These are phyloP conservation scores for Pachyseris speciosa DNA, from an alignment of 64 coral and sea anemone genomes.

Conservation along the genomic window DNA sequence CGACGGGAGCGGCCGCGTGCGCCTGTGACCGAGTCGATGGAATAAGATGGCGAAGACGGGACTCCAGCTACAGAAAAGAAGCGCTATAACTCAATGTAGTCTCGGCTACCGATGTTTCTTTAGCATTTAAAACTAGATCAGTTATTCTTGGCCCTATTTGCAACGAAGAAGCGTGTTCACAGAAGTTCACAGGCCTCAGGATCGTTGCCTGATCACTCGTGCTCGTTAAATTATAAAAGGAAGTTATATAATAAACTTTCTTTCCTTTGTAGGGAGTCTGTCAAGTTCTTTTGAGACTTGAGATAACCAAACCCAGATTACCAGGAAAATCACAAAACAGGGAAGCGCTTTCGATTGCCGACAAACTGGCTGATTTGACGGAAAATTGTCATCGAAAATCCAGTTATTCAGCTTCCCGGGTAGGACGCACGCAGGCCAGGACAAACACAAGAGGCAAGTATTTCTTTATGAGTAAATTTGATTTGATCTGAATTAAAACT, in stretches of 20 bases:
- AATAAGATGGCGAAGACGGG: too few species aligned
- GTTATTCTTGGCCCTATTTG: too few species aligned
- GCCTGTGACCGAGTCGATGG: too few species aligned
- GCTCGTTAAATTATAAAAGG: neutral
- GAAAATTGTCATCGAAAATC: slow-evolving; percentile 48
- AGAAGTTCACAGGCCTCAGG: too few species aligned
- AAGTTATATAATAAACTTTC: neutral
- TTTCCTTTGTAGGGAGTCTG: slow-evolving; percentile 77
- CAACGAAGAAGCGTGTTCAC: too few species aligned
- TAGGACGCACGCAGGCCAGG: neutral
- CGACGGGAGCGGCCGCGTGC: too few species aligned
- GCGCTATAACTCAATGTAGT: too few species aligned
- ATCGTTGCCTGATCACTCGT: too few species aligned
- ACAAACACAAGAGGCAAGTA: neutral
- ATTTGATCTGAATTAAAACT: too few species aligned
- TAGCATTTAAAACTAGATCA: too few species aligned
- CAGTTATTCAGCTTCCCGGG: slow-evolving; percentile 18
- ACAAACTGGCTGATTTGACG: slow-evolving; percentile 75
- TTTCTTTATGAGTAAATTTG: neutral
- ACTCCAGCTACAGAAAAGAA: too few species aligned
- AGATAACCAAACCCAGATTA: slow-evolving; percentile 82
- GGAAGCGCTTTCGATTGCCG: slow-evolving; percentile 41
- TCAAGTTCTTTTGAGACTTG: slow-evolving; percentile 84
- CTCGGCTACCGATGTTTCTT: too few species aligned
- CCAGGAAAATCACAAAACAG: slow-evolving; percentile 22